Evolutionary conservation across 2,797 vertebrate genomes (phyloP).

Genomic region (Micromesistius poutassou): DNA sequence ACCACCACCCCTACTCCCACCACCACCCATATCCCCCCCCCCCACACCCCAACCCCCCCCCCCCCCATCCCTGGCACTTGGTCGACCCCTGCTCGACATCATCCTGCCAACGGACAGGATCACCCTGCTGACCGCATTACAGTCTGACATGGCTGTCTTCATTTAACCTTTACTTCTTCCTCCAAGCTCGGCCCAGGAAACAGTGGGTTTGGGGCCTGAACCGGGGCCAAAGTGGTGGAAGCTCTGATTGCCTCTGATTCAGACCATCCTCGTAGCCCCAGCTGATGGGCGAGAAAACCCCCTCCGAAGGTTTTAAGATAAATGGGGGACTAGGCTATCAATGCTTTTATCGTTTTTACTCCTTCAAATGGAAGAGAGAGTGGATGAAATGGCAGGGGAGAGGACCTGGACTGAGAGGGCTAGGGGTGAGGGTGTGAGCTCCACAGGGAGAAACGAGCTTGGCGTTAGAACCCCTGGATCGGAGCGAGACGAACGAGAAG

Average conservation of each 20-base stretch:
- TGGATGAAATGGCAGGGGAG: constrained; percentile 16
- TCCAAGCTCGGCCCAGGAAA: constrained; percentile 47
- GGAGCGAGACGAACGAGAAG: constrained; percentile 33
- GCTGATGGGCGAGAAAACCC: constrained; percentile 5
- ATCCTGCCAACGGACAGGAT: constrained; percentile 49
- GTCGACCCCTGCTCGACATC: constrained; percentile 59
- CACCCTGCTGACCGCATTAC: constrained; percentile 50
- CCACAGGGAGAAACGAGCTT: constrained; percentile 7
- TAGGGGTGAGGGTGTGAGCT: constrained; percentile 9
- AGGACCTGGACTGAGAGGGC: constrained; percentile 20
- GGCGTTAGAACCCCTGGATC: background rate
- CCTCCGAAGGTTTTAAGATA: background rate
- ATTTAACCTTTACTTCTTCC: constrained; percentile 67
- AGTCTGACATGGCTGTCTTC: constrained; percentile 64
- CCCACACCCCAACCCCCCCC: constrained; percentile 59
- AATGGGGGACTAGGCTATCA: too few species aligned
- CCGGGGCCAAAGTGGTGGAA: constrained; percentile 35
- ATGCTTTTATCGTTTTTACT: too few species aligned
- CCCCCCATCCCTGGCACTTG: constrained; percentile 46
- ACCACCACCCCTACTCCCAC: constrained; percentile 59
- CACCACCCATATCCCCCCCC: constrained; percentile 62
- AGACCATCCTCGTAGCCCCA: constrained; percentile 24
- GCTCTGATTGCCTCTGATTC: constrained; percentile 27
- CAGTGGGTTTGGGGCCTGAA: constrained; percentile 28
- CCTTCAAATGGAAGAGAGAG: constrained; percentile 5